Conservation (phyloP, 2,113 vertebrate species). For the Chlamydotis undulata region DNA sequence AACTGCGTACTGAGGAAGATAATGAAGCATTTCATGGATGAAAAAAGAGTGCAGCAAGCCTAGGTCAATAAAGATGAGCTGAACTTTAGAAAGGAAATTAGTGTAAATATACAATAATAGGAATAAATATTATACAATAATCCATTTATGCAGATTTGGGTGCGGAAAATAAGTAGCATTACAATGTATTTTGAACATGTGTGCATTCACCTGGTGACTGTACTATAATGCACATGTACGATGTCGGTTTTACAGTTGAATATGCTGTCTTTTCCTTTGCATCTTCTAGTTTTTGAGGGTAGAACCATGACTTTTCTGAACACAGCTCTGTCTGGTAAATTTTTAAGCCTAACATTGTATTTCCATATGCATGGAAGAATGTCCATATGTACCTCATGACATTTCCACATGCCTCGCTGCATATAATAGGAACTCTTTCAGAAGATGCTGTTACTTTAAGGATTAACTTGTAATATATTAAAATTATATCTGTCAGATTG, state of each 20-base stretch:
- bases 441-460: slow-evolving; percentile 14
- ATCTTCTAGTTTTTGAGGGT: background rate
- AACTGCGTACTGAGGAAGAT: background rate
- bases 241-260: background rate
- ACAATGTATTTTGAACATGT: background rate
- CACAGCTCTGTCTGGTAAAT: background rate
- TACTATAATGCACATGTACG: background rate
- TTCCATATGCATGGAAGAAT: background rate
- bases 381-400: background rate
- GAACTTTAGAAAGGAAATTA: background rate
- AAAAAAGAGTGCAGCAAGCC: background rate
- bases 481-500: background rate
- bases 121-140: background rate
- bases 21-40: background rate
- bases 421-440: background rate
- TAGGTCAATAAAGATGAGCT: background rate
- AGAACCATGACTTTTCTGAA: background rate
- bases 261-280: background rate
- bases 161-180: background rate
- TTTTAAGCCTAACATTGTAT: background rate
- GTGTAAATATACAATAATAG: background rate
- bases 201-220: background rate
- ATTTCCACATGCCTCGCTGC: background rate
- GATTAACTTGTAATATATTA: slow-evolving; percentile 33
- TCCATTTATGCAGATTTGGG: background rate